phyloP scores from a whole-genome alignment of 2,888 invertebrate genomes.

The Sycophila texana region DNA sequence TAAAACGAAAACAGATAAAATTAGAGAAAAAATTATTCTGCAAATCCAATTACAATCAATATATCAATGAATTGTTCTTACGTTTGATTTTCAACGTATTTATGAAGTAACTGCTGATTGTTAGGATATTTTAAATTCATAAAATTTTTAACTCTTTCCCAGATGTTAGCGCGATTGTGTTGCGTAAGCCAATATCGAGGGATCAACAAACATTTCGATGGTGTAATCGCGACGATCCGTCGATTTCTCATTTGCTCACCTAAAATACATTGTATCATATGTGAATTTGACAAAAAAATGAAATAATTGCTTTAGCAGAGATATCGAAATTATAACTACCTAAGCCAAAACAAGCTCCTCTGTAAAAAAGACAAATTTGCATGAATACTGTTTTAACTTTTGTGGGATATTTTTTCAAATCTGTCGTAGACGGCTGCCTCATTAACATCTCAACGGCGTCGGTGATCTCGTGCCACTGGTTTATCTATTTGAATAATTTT shows the following conservation, averaged over 20 bases:
- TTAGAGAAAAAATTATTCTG: conserved; percentile 9
- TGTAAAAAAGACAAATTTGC: conserved; percentile 79
- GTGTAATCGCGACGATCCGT: conserved; percentile 81
- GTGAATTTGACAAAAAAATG: neutral
- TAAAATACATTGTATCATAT: conserved; percentile 50
- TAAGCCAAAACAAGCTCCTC: conserved; percentile 83
- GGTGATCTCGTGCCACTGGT: conserved; percentile 72
- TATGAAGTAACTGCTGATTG: conserved; percentile 78
- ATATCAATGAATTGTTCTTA: conserved; percentile 49
- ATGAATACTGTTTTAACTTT: conserved; percentile 73
- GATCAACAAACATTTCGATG: conserved; percentile 82
- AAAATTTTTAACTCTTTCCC: conserved; percentile 81
- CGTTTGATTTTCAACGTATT: conserved; percentile 77
- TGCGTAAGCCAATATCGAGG: conserved; percentile 84
- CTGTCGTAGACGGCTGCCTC: conserved; percentile 66
- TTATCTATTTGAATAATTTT: conserved; percentile 62
- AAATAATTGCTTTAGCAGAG: neutral
- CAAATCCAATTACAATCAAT: neutral
- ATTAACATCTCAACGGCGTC: conserved; percentile 68
- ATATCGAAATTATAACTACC: conserved; percentile 68
- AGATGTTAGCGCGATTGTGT: conserved; percentile 81
- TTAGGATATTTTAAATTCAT: conserved; percentile 80
- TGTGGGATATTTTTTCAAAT: conserved; percentile 62
- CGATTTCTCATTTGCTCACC: conserved; percentile 83
- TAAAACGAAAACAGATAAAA: conserved; percentile 55